These are phyloP conservation scores for Hydrozoanthus tunicans DNA, from an alignment of 64 coral and sea anemone genomes.

Conservation along the genomic window DNA sequence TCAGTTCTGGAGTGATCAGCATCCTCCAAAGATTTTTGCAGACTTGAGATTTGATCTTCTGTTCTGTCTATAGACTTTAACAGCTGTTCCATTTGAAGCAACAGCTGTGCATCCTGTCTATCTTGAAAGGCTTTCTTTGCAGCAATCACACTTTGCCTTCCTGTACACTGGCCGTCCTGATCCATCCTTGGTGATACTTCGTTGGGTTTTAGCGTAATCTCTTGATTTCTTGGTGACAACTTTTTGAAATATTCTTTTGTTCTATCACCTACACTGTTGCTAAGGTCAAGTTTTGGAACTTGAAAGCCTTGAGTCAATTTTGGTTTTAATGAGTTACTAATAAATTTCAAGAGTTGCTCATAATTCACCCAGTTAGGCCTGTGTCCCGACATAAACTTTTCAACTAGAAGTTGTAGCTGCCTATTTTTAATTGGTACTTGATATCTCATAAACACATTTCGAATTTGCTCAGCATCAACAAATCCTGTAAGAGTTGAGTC, in stretches of 20 bases:
- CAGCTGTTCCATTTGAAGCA: constrained; percentile 77
- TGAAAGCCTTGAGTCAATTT: constrained; percentile 10
- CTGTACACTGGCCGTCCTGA: constrained; percentile 42
- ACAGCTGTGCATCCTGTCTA: constrained; percentile 71
- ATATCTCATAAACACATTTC: constrained; percentile 62
- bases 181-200: constrained; percentile 77
- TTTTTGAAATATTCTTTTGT: constrained; percentile 56
- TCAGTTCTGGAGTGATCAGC: constrained; percentile 36
- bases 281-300: constrained; percentile 65
- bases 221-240: constrained; percentile 53
- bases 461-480: constrained; percentile 72
- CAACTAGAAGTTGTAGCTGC: constrained; percentile 39
- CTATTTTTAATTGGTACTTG: constrained; percentile 60
- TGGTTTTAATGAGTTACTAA: constrained; percentile 64
- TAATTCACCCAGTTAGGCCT: constrained; percentile 90
- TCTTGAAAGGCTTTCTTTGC: constrained; percentile 83
- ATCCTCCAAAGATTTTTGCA: constrained; percentile 59
- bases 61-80: constrained; percentile 49
- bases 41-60: constrained; percentile 45
- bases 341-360: constrained; percentile 84
- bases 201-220: constrained; percentile 81
- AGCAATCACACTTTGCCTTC: constrained; percentile 75
- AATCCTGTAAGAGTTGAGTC: constrained; percentile 90
- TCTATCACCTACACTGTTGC: constrained; percentile 42
- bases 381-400: constrained; percentile 77